These are phyloP conservation scores for Zygothrica quintamaculata DNA, from an alignment of 2,888 invertebrate genomes.

Conservation along the genomic window DNA sequence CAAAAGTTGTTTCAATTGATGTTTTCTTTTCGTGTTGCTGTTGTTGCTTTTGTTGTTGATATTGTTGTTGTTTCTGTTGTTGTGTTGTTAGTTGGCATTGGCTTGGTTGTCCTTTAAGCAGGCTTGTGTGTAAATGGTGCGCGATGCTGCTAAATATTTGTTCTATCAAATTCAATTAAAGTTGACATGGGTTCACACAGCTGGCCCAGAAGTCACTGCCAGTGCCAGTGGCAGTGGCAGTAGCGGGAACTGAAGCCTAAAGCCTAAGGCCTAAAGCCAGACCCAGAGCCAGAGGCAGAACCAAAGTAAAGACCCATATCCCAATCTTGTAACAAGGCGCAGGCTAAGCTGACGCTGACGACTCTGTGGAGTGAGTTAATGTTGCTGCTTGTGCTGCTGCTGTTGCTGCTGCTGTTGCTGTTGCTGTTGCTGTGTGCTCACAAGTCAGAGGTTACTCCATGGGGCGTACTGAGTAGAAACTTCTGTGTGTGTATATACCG, in stretches of 20 bases:
- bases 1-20: conserved; percentile 13
- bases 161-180: conserved; percentile 79
- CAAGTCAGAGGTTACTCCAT: neutral
- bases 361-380: conserved; percentile 10
- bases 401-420: no score
- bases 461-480: conserved; percentile 34
- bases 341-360: conserved; percentile 35
- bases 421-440: neutral
- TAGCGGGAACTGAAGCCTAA: conserved; percentile 4
- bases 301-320: neutral
- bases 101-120: conserved; percentile 26
- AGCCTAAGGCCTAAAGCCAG: neutral
- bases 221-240: conserved; percentile 4
- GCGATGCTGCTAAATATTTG: conserved; percentile 73
- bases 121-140: conserved; percentile 67
- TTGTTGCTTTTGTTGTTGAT: no score
- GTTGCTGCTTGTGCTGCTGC: no score
- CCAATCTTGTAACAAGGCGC: conserved; percentile 10
- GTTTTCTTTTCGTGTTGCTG: no score
- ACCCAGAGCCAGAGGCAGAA: neutral
- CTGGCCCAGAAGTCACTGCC: conserved; percentile 38
- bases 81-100: no score
- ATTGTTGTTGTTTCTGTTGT: no score
- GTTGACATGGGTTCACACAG: conserved; percentile 77
- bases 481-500: conserved; percentile 62